A percentile compares a stretch with the other conserved stretches of the same genome.
These are phyloP conservation scores for Amphimallon solstitiale DNA, from an alignment of 2,888 invertebrate genomes.

Conservation along the genomic window DNA sequence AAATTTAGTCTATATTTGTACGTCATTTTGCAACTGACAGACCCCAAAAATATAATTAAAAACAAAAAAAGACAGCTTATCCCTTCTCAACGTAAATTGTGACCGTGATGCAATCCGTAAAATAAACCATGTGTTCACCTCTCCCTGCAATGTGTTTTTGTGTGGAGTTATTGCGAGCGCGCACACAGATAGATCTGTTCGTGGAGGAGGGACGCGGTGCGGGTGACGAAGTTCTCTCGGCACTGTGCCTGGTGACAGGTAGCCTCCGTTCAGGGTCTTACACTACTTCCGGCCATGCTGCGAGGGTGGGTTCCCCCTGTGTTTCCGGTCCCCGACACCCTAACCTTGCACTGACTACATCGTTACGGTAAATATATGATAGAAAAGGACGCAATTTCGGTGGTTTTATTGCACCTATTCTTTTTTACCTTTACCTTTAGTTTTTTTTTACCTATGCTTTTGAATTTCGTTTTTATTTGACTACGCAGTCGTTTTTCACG, in stretches of 20 bases:
- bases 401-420: slow-evolving; percentile 28
- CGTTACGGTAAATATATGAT: slow-evolving; percentile 34
- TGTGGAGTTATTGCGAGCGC: slow-evolving; percentile 8
- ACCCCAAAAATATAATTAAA: background rate
- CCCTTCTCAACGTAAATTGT: background rate
- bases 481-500: no score
- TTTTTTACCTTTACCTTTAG: no score
- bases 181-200: background rate
- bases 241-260: slow-evolving; percentile 45
- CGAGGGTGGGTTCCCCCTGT: slow-evolving; percentile 61
- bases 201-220: slow-evolving; percentile 1
- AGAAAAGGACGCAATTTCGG: slow-evolving; percentile 5
- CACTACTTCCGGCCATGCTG: slow-evolving; percentile 58
- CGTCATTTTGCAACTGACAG: slow-evolving; percentile 7
- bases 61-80: background rate
- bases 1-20: slow-evolving; percentile 15
- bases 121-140: slow-evolving; percentile 28
- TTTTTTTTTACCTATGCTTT: no score
- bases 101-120: slow-evolving; percentile 26
- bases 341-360: slow-evolving; percentile 49
- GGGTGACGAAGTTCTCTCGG: background rate
- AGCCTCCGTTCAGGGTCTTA: slow-evolving; percentile 56
- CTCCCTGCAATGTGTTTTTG: background rate
- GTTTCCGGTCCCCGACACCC: slow-evolving; percentile 57
- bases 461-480: no score